Evolutionary conservation across 92 coral and sea anemone genomes (phyloP).

Genomic region (Palythoa grandis): DNA sequence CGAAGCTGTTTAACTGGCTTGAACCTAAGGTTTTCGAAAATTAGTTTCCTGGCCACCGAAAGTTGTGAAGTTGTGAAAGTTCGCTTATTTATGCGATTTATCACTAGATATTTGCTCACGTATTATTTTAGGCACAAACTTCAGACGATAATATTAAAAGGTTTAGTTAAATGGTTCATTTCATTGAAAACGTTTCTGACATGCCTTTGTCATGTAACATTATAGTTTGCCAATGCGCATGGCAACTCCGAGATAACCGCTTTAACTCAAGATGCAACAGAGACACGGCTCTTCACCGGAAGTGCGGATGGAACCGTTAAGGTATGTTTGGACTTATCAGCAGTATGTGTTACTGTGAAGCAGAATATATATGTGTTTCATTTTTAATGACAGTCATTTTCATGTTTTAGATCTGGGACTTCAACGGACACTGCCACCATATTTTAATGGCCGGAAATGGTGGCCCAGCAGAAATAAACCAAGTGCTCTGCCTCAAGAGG

Average conservation of each 20-base stretch:
- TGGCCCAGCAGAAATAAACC: constrained; percentile 90
- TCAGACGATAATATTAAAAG: neutral
- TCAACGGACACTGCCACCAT: constrained; percentile 97
- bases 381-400: neutral
- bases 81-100: neutral
- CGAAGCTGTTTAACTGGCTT: too few relatives aligned
- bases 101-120: neutral
- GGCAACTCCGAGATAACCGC: constrained; percentile 95
- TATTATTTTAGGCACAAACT: neutral
- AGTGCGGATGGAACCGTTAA: constrained; percentile 98
- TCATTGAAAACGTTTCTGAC: neutral
- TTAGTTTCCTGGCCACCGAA: too few relatives aligned
- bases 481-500: constrained; percentile 90
- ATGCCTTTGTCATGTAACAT: neutral
- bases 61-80: too few relatives aligned
- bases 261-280: constrained; percentile 91
- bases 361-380: neutral
- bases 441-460: constrained; percentile 98
- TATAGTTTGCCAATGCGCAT: constrained; percentile 94
- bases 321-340: constrained; percentile 44
- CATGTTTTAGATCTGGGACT: constrained; percentile 90
- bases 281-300: constrained; percentile 93
- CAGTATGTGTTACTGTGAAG: neutral
- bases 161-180: neutral
- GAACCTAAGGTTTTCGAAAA: too few relatives aligned